phyloP scores from a whole-genome alignment of 1,140 invertebrate genomes.

The Belonocnema kinseyi region DNA sequence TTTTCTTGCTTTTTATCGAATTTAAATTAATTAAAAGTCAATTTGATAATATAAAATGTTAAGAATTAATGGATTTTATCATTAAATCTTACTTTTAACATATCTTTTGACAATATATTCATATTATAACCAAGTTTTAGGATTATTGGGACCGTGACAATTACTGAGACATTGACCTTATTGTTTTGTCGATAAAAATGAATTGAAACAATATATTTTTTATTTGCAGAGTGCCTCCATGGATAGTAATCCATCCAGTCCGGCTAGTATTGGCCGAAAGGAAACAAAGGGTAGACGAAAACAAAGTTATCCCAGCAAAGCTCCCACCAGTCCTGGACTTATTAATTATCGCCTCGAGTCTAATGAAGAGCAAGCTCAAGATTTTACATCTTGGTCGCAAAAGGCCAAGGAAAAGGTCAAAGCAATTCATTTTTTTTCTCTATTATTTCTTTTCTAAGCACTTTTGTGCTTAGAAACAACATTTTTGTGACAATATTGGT shows the following conservation, averaged over 20 bases:
- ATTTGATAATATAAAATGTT: too few species aligned
- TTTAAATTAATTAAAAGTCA: too few species aligned
- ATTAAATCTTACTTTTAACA: too few species aligned
- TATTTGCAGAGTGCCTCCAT: constrained; percentile 67
- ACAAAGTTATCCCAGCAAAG: constrained; percentile 83
- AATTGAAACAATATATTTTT: background rate
- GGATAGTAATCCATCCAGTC: constrained; percentile 75
- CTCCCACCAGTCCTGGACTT: constrained; percentile 76
- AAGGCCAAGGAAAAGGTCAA: constrained; percentile 52
- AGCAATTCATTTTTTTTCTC: background rate
- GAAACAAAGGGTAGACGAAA: constrained; percentile 81
- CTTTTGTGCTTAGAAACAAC: too few species aligned
- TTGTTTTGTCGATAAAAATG: background rate
- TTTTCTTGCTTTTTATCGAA: too few species aligned
- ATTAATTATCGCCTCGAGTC: constrained; percentile 69
- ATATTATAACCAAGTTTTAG: too few species aligned
- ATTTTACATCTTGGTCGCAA: constrained; percentile 72
- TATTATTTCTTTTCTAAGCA: background rate
- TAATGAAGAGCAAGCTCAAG: constrained; percentile 70
- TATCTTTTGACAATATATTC: too few species aligned
- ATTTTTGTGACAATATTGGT: too few species aligned
- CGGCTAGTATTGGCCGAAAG: constrained; percentile 69
- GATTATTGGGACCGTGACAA: too few species aligned
- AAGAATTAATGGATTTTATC: too few species aligned
- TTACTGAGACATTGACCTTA: too few species aligned